Base-by-base conservation (phyloP, 2,888 invertebrate genomes). In the Dusona sp. region DNA sequence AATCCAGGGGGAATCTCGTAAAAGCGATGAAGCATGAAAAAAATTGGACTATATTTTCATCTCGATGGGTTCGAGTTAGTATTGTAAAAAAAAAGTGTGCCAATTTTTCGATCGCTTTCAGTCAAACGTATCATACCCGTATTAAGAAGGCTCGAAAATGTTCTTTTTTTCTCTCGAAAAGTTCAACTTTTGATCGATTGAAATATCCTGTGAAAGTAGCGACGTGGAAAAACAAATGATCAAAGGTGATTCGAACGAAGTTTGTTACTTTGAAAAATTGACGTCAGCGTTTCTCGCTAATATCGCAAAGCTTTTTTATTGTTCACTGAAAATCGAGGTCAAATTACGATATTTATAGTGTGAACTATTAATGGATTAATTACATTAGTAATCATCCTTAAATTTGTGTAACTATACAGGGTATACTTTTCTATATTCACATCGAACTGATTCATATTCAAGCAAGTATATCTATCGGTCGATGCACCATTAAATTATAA, bases 401-500 rank as follows among this genome's bases (percentile, higher is more conserved):
- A 61, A 61, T 61, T 29, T 25, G 29, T 29, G 16, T 29, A 16
- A 29, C 16, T 16, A 29, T 29, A 29, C 16, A 16, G 16, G 1
- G 2, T 61, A 61, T 61, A 16, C 29, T 11, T 25, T 16, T 13
- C 16, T 45, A 64, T 45, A 61, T 73, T 36, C 25, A 38, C 22
- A 22, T 13, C 1, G 6, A 33, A 19, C n/a, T 25, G 4, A 29
- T 75, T 7, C 16, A 51, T 36, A 54, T 33, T 73, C 2, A 57
- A 61, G 29, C 68, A 9, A 19, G 36, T 48, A 48, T 16, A 16
- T 64, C 48, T 73, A 13, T 36, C 25, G 57, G 61, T 57, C 33
- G 22, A 48, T 51, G n/a, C 16, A 22, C 45, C 45, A 83, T 86
- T 83, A 68, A 67, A 84, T 86, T 75, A 81, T 81, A 81, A 78